Evolutionary conservation across 2,888 invertebrate genomes (phyloP), one percentile per base, ranked within the genome.

Genomic region (Eupsilia transversa): DNA sequence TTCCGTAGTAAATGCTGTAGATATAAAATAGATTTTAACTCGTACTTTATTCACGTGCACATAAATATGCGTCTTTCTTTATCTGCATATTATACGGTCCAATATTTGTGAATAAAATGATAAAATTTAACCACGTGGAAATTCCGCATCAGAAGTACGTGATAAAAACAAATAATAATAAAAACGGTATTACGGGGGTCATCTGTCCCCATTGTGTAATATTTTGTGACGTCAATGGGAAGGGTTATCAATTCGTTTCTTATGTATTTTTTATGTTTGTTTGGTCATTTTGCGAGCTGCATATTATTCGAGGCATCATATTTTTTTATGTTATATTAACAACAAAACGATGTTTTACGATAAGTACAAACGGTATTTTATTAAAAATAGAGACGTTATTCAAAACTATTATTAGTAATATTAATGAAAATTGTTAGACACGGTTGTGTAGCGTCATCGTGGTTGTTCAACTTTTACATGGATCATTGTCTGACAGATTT

Each of bases 161-260:
- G 87, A 85, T 86, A 86, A 86, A 86, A 86, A 85, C 73, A 82
- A 85, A 86, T 85, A 86, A 86, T 81, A 86, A 85, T 83, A 86
- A 86, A 86, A 85, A 77, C 56, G 54, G 64, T 77, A 85, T 86
- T 82, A 83, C 72, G 72, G 80, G 70, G 76, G 59, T 81, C 85
- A 80, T 83, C 68, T 63, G 71, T 80, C 73, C 70, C 81, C 79
- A 83, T 83, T 86, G 81, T 86, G 84, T 86, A 72, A 83, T 83
- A 60, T 83, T 84, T 79, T 84, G 79, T 79, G 83, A 86, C 76
- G 77, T 70, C 74, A 72, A 65, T 74, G 77, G 65, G 77, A 83
- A 76, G 85, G 84, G 77, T 80, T 86, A 83, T 86, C 87, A 86
- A 86, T 85, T 85, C 77, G 71, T 83, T 78, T 80, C 77, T 81